A percentile compares a stretch with the other conserved stretches of the same genome.
These are phyloP conservation scores for Drosophila melanosoma DNA, from an alignment of 2,888 invertebrate genomes.

Conservation along the genomic window DNA sequence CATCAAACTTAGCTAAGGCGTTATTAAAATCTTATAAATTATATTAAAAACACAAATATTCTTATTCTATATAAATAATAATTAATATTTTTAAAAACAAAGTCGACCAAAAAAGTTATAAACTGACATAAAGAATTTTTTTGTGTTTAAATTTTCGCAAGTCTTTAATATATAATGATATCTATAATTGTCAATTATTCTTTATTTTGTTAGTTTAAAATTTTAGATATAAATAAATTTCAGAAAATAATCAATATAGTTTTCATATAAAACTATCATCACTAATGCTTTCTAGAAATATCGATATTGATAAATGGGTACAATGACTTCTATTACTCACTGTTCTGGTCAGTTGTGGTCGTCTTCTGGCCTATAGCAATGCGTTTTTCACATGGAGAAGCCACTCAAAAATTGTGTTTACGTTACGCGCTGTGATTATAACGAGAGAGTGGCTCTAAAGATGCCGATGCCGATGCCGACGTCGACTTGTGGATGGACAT, in stretches of 20 bases:
- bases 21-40: neutral
- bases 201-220: neutral
- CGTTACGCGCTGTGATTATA: conserved; percentile 78
- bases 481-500: conserved; percentile 53
- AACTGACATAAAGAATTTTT: neutral
- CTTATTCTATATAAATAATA: neutral
- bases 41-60: neutral
- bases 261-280: neutral
- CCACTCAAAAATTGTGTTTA: conserved; percentile 77
- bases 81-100: neutral
- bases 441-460: conserved; percentile 60
- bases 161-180: neutral
- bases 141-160: neutral
- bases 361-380: conserved; percentile 41
- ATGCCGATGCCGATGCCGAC: conserved; percentile 39
- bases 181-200: neutral
- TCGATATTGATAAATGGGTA: conserved; percentile 26
- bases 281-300: conserved; percentile 7
- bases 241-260: neutral
- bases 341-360: conserved; percentile 25
- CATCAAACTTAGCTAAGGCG: neutral
- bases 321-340: conserved; percentile 51
- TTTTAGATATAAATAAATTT: too few relatives aligned
- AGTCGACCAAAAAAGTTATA: neutral
- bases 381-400: conserved; percentile 66